Conservation (phyloP, 2,113 vertebrate species). For the Apeltes quadracus region DNA sequence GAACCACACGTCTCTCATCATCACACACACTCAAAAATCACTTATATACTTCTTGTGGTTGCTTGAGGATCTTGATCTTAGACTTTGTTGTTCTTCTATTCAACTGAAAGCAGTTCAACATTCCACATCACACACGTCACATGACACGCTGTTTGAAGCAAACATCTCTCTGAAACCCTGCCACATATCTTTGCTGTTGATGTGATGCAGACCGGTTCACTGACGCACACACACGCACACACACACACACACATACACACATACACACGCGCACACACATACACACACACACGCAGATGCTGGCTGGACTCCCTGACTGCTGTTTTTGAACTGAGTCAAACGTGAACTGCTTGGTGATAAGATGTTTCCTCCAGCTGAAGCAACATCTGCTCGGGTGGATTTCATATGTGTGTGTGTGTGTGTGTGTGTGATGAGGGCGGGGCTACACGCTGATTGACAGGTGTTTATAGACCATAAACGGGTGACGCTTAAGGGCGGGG, state of each 20-base stretch:
- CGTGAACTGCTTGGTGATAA: conserved; percentile 6
- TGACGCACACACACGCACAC: neutral
- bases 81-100: neutral
- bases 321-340: conserved; percentile 6
- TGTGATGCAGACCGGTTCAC: conserved; percentile 13
- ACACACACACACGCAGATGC: neutral
- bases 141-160: neutral
- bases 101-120: neutral
- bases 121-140: neutral
- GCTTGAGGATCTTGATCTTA: too few species aligned
- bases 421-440: too few species aligned
- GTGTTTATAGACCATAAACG: too few species aligned
- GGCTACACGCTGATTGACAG: too few species aligned
- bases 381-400: conserved; percentile 8
- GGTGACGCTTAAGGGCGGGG: too few species aligned
- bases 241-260: neutral
- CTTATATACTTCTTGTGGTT: neutral
- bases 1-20: too few species aligned
- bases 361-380: conserved; percentile 14
- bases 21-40: too few species aligned
- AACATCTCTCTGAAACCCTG: conserved; percentile 35
- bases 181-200: conserved; percentile 30
- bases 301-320: neutral
- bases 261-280: neutral
- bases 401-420: neutral